Conservation (phyloP, 2,888 invertebrate genomes). For the Torymus aiolomorphi region DNA sequence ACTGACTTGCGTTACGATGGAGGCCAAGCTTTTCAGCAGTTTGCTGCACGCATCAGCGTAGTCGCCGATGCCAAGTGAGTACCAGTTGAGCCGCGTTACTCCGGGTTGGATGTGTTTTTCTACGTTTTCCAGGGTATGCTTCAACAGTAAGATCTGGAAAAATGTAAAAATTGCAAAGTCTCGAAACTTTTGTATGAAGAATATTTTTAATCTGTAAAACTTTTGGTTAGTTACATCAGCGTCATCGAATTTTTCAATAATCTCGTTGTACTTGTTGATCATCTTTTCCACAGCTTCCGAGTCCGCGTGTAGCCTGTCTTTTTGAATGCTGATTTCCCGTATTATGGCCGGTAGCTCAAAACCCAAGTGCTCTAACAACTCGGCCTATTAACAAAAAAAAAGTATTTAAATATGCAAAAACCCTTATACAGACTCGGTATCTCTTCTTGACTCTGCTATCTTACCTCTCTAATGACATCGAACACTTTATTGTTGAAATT, state of each 20-base stretch:
- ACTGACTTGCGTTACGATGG: slow-evolving; percentile 83
- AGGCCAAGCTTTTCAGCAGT: slow-evolving; percentile 80
- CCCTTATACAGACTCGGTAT: background rate
- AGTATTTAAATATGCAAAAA: background rate
- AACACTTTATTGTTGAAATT: slow-evolving; percentile 83
- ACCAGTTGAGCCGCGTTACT: slow-evolving; percentile 89
- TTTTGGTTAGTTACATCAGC: slow-evolving; percentile 79
- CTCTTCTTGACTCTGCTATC: background rate
- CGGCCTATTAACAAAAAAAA: slow-evolving; percentile 76
- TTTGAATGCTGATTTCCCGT: slow-evolving; percentile 80
- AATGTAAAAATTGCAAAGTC: slow-evolving; percentile 61
- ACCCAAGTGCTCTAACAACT: slow-evolving; percentile 85
- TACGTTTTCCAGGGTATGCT: slow-evolving; percentile 82
- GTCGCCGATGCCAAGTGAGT: slow-evolving; percentile 87
- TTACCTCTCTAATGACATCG: slow-evolving; percentile 81
- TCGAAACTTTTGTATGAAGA: too few relatives aligned
- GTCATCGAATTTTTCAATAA: slow-evolving; percentile 81
- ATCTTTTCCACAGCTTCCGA: slow-evolving; percentile 80
- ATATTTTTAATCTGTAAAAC: background rate
- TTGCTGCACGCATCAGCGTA: slow-evolving; percentile 80
- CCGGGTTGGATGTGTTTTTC: slow-evolving; percentile 89
- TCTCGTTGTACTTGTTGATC: slow-evolving; percentile 81
- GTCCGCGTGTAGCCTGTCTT: slow-evolving; percentile 81
- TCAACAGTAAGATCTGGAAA: slow-evolving; percentile 81
- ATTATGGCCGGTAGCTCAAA: slow-evolving; percentile 78